phyloP scores from a whole-genome alignment of 2,888 invertebrate genomes.

The Andrena fulva region DNA sequence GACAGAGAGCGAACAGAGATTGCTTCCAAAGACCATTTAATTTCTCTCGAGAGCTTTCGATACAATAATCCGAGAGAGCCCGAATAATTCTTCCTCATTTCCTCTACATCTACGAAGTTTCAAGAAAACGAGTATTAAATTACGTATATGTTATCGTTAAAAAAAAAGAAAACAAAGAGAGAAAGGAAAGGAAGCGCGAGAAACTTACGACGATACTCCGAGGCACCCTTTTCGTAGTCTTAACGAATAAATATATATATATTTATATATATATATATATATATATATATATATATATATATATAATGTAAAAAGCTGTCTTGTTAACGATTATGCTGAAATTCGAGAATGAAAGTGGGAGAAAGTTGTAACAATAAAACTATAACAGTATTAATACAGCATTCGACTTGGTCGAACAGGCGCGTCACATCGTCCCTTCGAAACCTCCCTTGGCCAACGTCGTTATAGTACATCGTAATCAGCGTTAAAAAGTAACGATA shows the following conservation, averaged over 20 bases:
- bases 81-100: background rate
- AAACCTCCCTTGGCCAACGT: conserved; percentile 28
- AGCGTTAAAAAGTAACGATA: conserved; percentile 17
- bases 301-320: conserved; percentile 34
- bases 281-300: conserved; percentile 10
- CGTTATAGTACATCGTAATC: conserved; percentile 26
- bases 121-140: conserved; percentile 2
- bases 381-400: conserved; percentile 36
- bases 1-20: conserved; percentile 22
- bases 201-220: conserved; percentile 44
- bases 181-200: background rate
- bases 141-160: background rate
- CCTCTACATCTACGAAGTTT: background rate
- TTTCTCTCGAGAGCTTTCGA: conserved; percentile 3
- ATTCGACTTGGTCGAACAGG: conserved; percentile 33
- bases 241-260: conserved; percentile 43
- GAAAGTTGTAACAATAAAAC: conserved; percentile 42
- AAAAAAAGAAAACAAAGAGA: background rate
- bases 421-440: conserved; percentile 23
- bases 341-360: conserved; percentile 33
- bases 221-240: conserved; percentile 33
- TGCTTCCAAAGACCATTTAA: conserved; percentile 2
- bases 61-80: conserved; percentile 7
- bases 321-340: conserved; percentile 33
- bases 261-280: background rate